A percentile compares a stretch with the other conserved stretches of the same genome.
These are phyloP conservation scores for Idaea aversata DNA, from an alignment of 2,888 invertebrate species.

Conservation along the genomic window DNA sequence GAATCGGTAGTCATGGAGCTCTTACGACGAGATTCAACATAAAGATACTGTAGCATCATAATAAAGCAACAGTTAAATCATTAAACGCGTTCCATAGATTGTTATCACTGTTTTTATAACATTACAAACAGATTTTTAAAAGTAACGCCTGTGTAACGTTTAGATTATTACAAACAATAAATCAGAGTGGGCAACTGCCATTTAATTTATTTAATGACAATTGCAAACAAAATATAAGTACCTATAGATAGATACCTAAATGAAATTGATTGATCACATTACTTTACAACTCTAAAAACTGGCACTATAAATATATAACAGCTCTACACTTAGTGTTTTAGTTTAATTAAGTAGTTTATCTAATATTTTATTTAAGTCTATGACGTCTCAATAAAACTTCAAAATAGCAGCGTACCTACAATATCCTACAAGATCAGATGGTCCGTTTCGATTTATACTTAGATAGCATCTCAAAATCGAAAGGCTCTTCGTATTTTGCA, in stretches of 20 bases:
- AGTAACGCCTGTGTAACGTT: slow-evolving; percentile 60
- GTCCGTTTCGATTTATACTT: slow-evolving; percentile 59
- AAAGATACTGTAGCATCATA: slow-evolving; percentile 63
- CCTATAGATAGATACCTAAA: not conserved
- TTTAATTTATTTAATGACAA: not conserved
- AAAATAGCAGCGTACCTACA: slow-evolving; percentile 67
- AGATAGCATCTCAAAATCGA: slow-evolving; percentile 68
- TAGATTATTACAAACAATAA: slow-evolving; percentile 34
- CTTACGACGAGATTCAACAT: slow-evolving; percentile 57
- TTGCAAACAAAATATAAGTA: not conserved
- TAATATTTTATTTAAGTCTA: slow-evolving; percentile 49
- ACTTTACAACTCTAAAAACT: not conserved
- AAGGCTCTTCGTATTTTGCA: slow-evolving; percentile 75
- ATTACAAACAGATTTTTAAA: slow-evolving; percentile 69
- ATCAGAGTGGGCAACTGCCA: not conserved
- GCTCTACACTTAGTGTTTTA: too few relatives aligned
- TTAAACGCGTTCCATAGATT: slow-evolving; percentile 65
- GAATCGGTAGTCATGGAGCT: slow-evolving; percentile 43
- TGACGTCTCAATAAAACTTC: slow-evolving; percentile 63
- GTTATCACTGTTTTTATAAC: slow-evolving; percentile 70
- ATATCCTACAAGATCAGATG: slow-evolving; percentile 62
- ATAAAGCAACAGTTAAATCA: slow-evolving; percentile 63
- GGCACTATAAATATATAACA: not conserved
- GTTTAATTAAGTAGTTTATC: not conserved
- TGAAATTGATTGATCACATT: not conserved